Conservation (phyloP, 2,113 vertebrate genomes). For the Steatornis caripensis region DNA sequence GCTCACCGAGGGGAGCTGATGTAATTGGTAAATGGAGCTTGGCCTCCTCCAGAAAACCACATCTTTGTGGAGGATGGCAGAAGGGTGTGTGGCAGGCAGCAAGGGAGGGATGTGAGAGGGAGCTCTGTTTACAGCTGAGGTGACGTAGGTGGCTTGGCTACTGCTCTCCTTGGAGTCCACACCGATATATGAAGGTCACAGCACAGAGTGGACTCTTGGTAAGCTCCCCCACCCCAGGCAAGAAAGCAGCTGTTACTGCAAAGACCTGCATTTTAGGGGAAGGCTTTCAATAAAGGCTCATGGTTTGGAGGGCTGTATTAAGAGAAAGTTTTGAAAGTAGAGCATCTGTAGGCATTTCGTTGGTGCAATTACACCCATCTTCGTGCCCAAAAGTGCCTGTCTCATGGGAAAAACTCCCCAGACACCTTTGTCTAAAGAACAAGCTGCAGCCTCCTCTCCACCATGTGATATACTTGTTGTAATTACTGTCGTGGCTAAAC, state of each 20-base stretch:
- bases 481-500: neutral
- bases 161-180: neutral
- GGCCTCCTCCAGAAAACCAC: neutral
- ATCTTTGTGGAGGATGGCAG: neutral
- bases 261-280: neutral
- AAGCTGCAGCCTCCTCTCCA: neutral
- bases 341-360: neutral
- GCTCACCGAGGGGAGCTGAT: neutral
- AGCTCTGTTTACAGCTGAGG: neutral
- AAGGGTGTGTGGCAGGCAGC: slow-evolving; percentile 5
- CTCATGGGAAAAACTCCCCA: neutral
- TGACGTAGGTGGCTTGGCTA: neutral
- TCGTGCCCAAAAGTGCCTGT: neutral
- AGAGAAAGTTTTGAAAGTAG: neutral
- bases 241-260: neutral
- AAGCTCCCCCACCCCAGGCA: neutral
- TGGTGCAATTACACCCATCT: neutral
- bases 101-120: neutral
- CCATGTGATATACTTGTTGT: neutral
- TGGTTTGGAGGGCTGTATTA: neutral
- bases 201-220: neutral
- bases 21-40: neutral
- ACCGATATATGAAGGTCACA: neutral
- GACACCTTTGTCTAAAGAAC: neutral
- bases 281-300: neutral